Conservation (phyloP, 2,888 invertebrate genomes). For the Drosophila tripunctata region DNA sequence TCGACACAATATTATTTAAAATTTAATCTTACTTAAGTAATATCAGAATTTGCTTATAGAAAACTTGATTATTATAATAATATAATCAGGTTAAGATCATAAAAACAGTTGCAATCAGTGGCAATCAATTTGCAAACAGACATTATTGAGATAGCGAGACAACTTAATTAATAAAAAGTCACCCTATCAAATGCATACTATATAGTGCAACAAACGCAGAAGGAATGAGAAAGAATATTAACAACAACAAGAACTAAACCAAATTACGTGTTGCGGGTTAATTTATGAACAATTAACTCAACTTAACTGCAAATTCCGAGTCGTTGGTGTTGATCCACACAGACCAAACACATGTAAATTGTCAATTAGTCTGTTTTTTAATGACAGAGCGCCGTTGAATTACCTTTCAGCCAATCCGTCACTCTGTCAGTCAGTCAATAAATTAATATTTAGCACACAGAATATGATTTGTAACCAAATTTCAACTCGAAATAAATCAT, state of each 20-base stretch:
- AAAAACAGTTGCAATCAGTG: no score
- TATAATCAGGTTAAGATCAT: no score
- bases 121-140: no score
- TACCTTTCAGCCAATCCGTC: slow-evolving; percentile 18
- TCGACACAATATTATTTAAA: no score
- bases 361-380: slow-evolving; percentile 43
- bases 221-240: not conserved
- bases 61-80: no score
- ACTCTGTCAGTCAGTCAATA: not conserved
- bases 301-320: slow-evolving; percentile 19
- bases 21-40: no score
- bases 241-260: not conserved
- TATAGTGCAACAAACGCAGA: not conserved
- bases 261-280: slow-evolving; percentile 6
- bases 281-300: slow-evolving; percentile 46
- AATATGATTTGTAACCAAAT: no score
- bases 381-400: slow-evolving; percentile 22
- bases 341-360: slow-evolving; percentile 33
- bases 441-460: not conserved
- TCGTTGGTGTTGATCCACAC: slow-evolving; percentile 12
- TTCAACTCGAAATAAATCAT: not conserved
- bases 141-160: no score
- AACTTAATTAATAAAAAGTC: no score
- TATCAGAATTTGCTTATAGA: no score
- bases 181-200: not conserved